Conservation (phyloP, 92 coral and sea anemone species). For the Chrysogorgia sp. region DNA sequence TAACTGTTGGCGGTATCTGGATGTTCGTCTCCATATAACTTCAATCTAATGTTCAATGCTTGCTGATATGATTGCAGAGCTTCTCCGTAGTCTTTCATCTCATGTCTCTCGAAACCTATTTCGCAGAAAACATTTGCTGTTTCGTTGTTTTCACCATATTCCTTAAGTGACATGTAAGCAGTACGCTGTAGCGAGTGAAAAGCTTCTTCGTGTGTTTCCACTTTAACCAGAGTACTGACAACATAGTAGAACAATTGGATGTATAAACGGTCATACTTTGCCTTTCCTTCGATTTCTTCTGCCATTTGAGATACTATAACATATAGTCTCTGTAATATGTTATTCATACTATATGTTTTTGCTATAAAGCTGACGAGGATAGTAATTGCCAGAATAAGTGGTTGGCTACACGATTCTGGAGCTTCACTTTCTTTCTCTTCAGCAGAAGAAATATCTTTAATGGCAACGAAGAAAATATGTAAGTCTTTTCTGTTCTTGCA, state of each 20-base stretch:
- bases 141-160: conserved; percentile 33
- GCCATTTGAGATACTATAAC: too few relatives aligned
- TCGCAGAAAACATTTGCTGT: background rate
- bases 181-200: conserved; percentile 12
- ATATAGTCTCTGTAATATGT: too few relatives aligned
- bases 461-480: too few relatives aligned
- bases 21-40: background rate
- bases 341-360: too few relatives aligned
- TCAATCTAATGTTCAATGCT: conserved; percentile 12
- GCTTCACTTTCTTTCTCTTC: too few relatives aligned
- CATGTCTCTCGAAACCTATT: background rate
- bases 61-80: background rate
- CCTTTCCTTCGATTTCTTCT: too few relatives aligned
- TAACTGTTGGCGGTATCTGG: conserved; percentile 14
- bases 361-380: too few relatives aligned
- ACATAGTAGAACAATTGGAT: background rate
- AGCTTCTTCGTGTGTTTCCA: background rate
- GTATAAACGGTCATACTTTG: too few relatives aligned
- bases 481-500: too few relatives aligned
- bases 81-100: background rate
- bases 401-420: too few relatives aligned
- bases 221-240: background rate
- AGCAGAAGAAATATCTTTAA: too few relatives aligned
- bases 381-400: too few relatives aligned
- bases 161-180: background rate